Conservation (phyloP, 2,888 invertebrate genomes). For the Temnothorax rugatulus region DNA sequence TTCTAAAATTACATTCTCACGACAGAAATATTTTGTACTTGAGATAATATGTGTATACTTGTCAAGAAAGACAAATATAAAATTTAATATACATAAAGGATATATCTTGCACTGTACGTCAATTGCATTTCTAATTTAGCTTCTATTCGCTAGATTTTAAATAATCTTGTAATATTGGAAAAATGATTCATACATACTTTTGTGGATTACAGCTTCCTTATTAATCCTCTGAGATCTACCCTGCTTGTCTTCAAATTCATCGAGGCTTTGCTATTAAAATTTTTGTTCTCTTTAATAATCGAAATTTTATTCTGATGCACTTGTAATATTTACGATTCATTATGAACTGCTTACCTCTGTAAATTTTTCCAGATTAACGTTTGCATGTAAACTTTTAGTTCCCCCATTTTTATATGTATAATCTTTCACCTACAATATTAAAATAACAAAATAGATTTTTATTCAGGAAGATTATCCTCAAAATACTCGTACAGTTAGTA, state of each 20-base stretch:
- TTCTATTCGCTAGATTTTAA: not conserved
- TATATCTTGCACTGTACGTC: not conserved
- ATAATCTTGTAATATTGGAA: not conserved
- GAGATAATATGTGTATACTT: not conserved
- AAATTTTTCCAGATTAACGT: not conserved
- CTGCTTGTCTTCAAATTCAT: not conserved
- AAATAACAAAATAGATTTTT: slow-evolving; percentile 5
- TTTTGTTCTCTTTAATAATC: not conserved
- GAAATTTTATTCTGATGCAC: not conserved
- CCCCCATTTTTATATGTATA: not conserved
- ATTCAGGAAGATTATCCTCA: not conserved
- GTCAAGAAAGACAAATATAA: not conserved
- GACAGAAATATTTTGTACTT: not conserved
- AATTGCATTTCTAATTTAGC: not conserved
- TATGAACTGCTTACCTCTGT: slow-evolving; percentile 16
- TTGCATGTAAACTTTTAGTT: not conserved
- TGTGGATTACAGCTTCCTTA: not conserved
- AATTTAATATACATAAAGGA: not conserved
- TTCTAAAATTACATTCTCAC: not conserved
- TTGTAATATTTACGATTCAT: not conserved
- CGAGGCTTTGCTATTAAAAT: slow-evolving; percentile 9
- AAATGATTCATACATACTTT: slow-evolving; percentile 36
- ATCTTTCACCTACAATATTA: slow-evolving; percentile 11
- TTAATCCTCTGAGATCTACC: not conserved
- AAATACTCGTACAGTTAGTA: not conserved